Percentiles rank a stretch among this genome's conserved stretches.
Conservation (phyloP, 2,888 invertebrate species). For the Macrophya annulata region DNA sequence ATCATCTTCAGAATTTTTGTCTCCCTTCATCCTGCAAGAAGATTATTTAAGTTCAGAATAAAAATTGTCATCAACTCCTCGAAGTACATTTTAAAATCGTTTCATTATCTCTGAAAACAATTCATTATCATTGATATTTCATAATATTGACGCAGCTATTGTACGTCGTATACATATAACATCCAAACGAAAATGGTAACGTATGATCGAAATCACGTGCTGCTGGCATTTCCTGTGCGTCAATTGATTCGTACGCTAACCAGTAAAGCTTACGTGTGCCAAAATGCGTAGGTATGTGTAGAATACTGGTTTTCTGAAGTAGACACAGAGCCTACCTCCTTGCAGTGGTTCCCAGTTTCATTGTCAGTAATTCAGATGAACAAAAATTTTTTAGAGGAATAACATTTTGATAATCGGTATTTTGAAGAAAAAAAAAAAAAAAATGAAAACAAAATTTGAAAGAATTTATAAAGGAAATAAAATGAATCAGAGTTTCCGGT, state of each 20-base stretch:
- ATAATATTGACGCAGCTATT: background rate
- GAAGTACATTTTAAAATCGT: background rate
- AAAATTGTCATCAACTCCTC: background rate
- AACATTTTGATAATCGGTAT: no score
- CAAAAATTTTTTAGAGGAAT: background rate
- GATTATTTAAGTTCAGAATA: background rate
- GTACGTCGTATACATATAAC: background rate
- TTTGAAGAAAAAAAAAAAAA: no score
- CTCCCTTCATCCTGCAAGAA: conserved; percentile 67
- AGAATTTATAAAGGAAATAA: background rate
- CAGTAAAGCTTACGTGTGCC: conserved; percentile 2
- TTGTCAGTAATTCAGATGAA: background rate
- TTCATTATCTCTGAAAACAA: background rate
- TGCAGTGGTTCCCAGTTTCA: conserved; percentile 39
- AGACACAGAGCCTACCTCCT: conserved; percentile 30
- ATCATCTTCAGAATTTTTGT: conserved; percentile 63
- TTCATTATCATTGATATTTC: background rate
- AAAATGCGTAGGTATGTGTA: conserved; percentile 6
- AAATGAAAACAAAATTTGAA: background rate
- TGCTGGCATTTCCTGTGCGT: conserved; percentile 9
- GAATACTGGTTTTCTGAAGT: conserved; percentile 51
- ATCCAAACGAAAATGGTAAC: background rate
- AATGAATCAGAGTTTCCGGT: conserved; percentile 5
- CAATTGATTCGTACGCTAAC: conserved; percentile 16
- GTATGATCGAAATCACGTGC: conserved; percentile 45